Percentiles rank a stretch among this genome's conserved stretches.
Conservation (phyloP, 30 jellyfish, hydroid and myxozoan species). For the Haliclystus octoradiatus region DNA sequence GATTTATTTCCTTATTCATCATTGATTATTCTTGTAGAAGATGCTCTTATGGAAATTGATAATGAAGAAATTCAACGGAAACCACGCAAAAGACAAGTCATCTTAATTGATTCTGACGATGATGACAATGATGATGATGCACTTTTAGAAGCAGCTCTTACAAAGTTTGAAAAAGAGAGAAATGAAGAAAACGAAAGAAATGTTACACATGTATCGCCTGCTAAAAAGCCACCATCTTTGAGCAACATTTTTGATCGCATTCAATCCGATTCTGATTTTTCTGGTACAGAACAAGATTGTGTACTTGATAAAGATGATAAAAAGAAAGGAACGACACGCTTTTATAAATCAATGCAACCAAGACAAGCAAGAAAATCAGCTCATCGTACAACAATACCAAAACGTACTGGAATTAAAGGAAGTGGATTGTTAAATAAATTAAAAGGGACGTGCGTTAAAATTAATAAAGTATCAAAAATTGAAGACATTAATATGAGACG, state of each 20-base stretch:
- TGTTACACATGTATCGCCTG: background rate
- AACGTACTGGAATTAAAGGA: background rate
- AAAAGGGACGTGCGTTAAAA: background rate
- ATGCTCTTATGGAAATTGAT: background rate
- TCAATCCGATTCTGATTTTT: background rate
- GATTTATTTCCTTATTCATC: too few relatives aligned
- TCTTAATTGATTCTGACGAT: background rate
- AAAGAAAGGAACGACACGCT: background rate
- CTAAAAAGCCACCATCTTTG: background rate
- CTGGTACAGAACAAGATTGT: background rate
- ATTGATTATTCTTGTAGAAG: background rate
- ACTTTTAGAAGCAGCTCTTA: background rate
- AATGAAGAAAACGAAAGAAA: background rate
- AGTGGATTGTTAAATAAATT: background rate
- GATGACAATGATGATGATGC: background rate
- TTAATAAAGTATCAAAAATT: background rate
- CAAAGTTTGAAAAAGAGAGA: background rate
- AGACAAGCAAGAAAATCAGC: background rate
- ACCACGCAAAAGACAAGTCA: too few relatives aligned
- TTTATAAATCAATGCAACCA: background rate
- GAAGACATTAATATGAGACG: background rate
- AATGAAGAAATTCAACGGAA: background rate
- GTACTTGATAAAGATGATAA: background rate
- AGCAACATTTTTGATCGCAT: background rate
- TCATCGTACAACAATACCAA: background rate